A percentile compares a stretch with the other conserved stretches of the same genome.
Evolutionary conservation across 2,888 invertebrate genomes (phyloP).

Genomic region (Synergus gifuensis): DNA sequence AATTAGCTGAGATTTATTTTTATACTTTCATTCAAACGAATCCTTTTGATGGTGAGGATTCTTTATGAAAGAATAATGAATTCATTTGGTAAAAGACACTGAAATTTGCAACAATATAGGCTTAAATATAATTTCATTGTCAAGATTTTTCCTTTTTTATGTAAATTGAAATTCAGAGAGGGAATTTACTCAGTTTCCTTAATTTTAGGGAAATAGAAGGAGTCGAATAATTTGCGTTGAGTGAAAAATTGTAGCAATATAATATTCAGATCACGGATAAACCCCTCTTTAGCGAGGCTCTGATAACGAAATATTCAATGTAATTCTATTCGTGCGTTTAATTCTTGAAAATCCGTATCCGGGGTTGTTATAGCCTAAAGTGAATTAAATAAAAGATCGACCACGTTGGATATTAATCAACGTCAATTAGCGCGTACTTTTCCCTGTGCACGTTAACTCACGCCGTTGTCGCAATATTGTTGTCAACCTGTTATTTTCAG

Average conservation of each 20-base stretch:
- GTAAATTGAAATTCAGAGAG: not conserved
- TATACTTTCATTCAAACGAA: not conserved
- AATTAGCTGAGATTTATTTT: not conserved
- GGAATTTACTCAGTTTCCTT: not conserved
- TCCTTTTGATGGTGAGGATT: not conserved
- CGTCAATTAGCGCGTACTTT: conserved; percentile 54
- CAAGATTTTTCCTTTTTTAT: not conserved
- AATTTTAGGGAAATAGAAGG: not conserved
- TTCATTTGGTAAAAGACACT: too few relatives aligned
- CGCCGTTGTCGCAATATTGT: conserved; percentile 5
- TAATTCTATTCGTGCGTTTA: conserved; percentile 36
- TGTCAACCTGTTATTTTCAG: conserved; percentile 23
- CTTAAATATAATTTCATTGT: not conserved
- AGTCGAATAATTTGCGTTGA: not conserved
- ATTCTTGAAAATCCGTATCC: conserved; percentile 36
- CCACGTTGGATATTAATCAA: conserved; percentile 53
- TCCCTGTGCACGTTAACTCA: conserved; percentile 29
- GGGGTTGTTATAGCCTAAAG: conserved; percentile 51
- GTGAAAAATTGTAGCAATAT: conserved; percentile 4
- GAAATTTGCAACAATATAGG: not conserved
- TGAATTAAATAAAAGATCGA: conserved; percentile 64
- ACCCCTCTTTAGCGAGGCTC: not conserved
- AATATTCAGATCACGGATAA: conserved; percentile 15
- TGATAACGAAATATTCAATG: conserved; percentile 34
- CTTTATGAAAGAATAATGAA: too few relatives aligned